phyloP scores from a whole-genome alignment of 1,140 invertebrate genomes.

The Macrotrachela quadricornifera region DNA sequence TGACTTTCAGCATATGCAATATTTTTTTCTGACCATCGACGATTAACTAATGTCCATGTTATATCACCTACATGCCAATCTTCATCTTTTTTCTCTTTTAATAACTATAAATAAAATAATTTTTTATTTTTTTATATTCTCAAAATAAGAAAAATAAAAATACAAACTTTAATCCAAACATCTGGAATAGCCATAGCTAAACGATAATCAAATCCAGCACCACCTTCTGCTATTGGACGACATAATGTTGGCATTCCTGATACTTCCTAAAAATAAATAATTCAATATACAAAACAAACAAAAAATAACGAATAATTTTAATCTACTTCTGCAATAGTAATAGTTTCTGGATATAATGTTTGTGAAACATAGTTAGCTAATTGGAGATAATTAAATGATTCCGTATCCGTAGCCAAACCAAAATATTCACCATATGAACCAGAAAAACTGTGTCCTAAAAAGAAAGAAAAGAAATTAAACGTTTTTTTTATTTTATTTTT shows the following conservation, averaged over 20 bases:
- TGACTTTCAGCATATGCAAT: slow-evolving; percentile 93
- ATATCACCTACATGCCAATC: slow-evolving; percentile 82
- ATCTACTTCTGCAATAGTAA: slow-evolving; percentile 65
- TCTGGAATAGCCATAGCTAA: slow-evolving; percentile 95
- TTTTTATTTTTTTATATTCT: slow-evolving; percentile 11
- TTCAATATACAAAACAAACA: neutral
- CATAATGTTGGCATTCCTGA: slow-evolving; percentile 94
- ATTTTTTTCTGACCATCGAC: slow-evolving; percentile 78
- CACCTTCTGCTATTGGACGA: slow-evolving; percentile 71
- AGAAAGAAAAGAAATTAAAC: slow-evolving; percentile 5
- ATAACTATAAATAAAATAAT: slow-evolving; percentile 11
- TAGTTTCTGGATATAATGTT: slow-evolving; percentile 49
- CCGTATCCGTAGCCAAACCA: slow-evolving; percentile 81
- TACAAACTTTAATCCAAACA: slow-evolving; percentile 71
- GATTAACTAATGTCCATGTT: slow-evolving; percentile 76
- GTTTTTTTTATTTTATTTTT: neutral
- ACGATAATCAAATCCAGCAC: slow-evolving; percentile 85
- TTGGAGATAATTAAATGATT: slow-evolving; percentile 80
- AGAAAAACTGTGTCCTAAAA: slow-evolving; percentile 50
- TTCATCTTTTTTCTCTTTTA: slow-evolving; percentile 53
- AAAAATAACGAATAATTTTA: slow-evolving; percentile 29
- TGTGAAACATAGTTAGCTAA: slow-evolving; percentile 82
- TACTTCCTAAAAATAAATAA: slow-evolving; percentile 54
- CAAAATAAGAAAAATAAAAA: neutral
- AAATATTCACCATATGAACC: slow-evolving; percentile 94